Evolutionary conservation across 2,113 vertebrate genomes (phyloP), one percentile per base, ranked within the genome.

Genomic region (Cheirogaleus medius): DNA sequence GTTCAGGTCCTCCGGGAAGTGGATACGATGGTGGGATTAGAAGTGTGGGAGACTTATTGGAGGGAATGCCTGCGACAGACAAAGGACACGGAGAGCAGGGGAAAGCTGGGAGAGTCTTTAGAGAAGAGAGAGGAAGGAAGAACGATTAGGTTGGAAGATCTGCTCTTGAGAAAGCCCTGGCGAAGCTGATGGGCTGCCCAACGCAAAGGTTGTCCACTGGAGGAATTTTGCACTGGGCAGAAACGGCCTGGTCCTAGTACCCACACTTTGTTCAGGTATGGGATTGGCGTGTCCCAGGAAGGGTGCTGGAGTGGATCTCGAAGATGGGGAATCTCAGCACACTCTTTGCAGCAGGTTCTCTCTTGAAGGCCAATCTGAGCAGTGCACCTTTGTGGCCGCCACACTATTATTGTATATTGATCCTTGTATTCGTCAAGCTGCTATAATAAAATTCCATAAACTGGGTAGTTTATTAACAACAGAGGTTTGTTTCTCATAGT

Each of bases 181-280:
- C 23, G 49, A 82, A 60, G 20, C 17, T 39, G 39, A 44, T 8
- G 32, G 54, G 29, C 29, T 20, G 4, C 23, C 34, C 37, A n/a
- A 58, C 84, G 42, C n/a, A 52, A 60, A 92, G 25, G 49, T 1
- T 27, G 32, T 54, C 14, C 37, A 3, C 10, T 32, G 29, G 4
- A 68, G 37, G 23, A 32, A 12, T 63, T 32, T 20, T 6, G 3
- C 34, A 8, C 1, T 56, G 58, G 21, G 42, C 37, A 27, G 18
- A 58, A 14, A 25, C 21, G 29, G 4, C 42, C 15, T 6, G 14
- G 39, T 2, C 21, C 0, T 11, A 2, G 37, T 32, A 8, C 5
- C 13, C 1, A 20, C 5, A 25, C 29, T 18, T 10, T 58, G 49
- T 27, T 44, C 29, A 56, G 23, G 0, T 25, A 34, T 32, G 20